These are phyloP conservation scores for Synanthedon vespiformis DNA, from an alignment of 2,888 invertebrate genomes.

Conservation along the genomic window DNA sequence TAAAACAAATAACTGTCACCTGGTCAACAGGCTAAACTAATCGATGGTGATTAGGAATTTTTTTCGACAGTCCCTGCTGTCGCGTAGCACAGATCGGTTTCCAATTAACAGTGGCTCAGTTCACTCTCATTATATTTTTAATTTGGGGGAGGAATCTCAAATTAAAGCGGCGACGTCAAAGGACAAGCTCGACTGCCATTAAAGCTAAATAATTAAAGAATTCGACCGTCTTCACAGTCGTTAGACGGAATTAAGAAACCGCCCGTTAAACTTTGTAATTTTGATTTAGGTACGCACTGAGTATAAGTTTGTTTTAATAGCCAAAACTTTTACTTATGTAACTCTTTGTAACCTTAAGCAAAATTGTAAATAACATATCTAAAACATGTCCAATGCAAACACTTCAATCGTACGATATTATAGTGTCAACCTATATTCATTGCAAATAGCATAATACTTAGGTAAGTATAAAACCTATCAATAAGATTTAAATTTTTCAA, in stretches of 20 bases:
- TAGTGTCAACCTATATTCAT: not conserved
- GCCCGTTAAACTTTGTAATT: constrained; percentile 46
- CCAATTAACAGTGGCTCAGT: constrained; percentile 65
- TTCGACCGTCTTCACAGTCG: constrained; percentile 61
- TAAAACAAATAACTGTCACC: not conserved
- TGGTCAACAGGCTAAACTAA: constrained; percentile 4
- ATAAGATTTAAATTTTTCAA: too few species aligned
- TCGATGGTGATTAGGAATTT: constrained; percentile 2
- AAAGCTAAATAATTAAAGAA: constrained; percentile 71
- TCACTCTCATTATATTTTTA: constrained; percentile 70
- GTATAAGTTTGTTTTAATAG: not conserved
- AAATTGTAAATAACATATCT: not conserved
- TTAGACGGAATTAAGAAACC: constrained; percentile 59
- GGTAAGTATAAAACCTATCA: too few species aligned
- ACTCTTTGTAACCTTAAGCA: not conserved
- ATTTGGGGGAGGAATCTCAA: constrained; percentile 67
- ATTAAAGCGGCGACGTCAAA: constrained; percentile 67
- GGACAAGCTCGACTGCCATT: constrained; percentile 62
- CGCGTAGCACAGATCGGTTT: constrained; percentile 56
- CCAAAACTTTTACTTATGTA: not conserved
- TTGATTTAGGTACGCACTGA: constrained; percentile 31
- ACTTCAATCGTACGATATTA: not conserved
- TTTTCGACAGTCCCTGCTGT: constrained; percentile 14
- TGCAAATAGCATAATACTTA: too few species aligned
- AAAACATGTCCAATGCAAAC: not conserved